Base-by-base conservation (phyloP, 2,113 vertebrate species). In the Microtus pennsylvanicus region DNA sequence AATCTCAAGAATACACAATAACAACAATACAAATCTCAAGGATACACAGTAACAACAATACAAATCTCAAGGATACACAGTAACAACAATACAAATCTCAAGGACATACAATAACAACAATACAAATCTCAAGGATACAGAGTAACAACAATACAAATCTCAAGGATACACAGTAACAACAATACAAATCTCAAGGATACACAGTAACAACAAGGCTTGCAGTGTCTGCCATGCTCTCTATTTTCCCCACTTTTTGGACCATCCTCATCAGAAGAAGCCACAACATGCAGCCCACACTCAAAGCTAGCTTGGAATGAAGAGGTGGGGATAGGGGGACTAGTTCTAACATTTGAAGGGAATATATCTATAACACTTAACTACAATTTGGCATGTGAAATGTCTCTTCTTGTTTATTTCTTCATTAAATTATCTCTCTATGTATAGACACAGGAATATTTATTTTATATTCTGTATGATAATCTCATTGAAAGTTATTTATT, bases 381-480 rank as follows among this genome's bases (percentile, higher is more conserved):
- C 52, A 95, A 93, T 61, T 89, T 70, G 65, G 13, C 78, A 93
- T 33, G 90, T 10, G 47, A 95, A 13, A 90, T 88, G 38, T 76
- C 61, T 78, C 52, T 86, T 95, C 35, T 87, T 38, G 47, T 83
- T 72, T 95, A 92, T 91, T 93, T 93, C 52, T 87, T 70, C 63
- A 93, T 21, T 58, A 33, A 82, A 61, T 82, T 69, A 90, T 90
- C 90, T 83, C 63, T 89, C 76, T 80, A 74, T 83, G 55, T 72
- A 47, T 50, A 61, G 42, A 89, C 10, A 30, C 26, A 26, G 45
- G 42, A 9, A 75, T 91, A 86, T 47, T 92, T 83, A 58, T 82
- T 95, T 85, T 78, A 93, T 77, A 65, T 17, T 95, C 26, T 94
- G 69, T 89, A 52, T 80, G 35, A 80, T 65, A 65, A 94, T 61